Percentiles rank a stretch among this genome's conserved stretches.
Conservation (phyloP, 2,888 invertebrate species). For the Drepana falcataria region DNA sequence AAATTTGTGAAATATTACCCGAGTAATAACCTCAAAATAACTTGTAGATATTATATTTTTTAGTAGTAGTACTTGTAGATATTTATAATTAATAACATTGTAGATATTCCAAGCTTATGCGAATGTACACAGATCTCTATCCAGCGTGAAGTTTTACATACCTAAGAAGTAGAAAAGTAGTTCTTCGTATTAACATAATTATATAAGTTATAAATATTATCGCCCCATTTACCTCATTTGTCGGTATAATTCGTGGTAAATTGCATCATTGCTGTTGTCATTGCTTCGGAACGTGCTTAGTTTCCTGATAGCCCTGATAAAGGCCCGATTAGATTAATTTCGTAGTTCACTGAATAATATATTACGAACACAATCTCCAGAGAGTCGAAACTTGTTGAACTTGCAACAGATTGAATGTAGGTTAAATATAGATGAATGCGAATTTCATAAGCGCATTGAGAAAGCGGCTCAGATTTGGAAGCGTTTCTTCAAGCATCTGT, state of each 20-base stretch:
- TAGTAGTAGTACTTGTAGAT: too few species aligned
- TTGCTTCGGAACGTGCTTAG: slow-evolving; percentile 16
- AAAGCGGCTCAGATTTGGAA: background rate
- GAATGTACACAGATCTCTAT: too few species aligned
- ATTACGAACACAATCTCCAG: slow-evolving; percentile 16
- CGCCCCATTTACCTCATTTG: slow-evolving; percentile 2
- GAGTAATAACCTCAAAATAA: too few species aligned
- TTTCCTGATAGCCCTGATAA: slow-evolving; percentile 18
- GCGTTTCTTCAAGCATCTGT: too few species aligned
- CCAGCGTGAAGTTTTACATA: too few species aligned
- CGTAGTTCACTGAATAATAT: slow-evolving; percentile 1
- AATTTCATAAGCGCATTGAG: background rate
- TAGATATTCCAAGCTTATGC: too few species aligned
- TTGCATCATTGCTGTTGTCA: slow-evolving; percentile 18
- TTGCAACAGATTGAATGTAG: background rate
- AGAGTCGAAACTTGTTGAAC: background rate
- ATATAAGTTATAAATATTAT: background rate
- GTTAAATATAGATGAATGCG: too few species aligned
- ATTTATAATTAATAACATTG: too few species aligned
- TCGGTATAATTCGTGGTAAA: slow-evolving; percentile 7
- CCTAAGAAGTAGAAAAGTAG: too few species aligned
- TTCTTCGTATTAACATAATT: background rate
- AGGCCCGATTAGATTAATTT: slow-evolving; percentile 25
- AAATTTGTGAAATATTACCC: too few species aligned
- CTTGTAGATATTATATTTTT: too few species aligned